Conservation (phyloP, 2,797 vertebrate genomes). For the Pipistrellus nathusii region DNA sequence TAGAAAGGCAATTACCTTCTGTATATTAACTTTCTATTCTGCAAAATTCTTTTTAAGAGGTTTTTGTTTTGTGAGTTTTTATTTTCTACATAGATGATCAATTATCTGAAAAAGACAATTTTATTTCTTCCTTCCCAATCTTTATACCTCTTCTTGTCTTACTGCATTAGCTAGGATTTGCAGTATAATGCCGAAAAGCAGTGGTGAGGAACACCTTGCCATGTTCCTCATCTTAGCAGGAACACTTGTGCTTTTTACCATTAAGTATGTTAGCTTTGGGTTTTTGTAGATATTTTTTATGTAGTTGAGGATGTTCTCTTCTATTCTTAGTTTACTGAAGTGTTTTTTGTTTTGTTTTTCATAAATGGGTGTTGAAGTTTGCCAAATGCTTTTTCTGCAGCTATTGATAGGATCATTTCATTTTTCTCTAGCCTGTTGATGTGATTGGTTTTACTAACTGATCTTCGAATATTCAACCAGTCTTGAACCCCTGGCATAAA, state of each 20-base stretch:
- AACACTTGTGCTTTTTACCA: background rate
- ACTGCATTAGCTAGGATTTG: background rate
- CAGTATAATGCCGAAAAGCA: background rate
- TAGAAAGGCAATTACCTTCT: slow-evolving; percentile 6
- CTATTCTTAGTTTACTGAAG: background rate
- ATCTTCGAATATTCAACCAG: slow-evolving; percentile 40
- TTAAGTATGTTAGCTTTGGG: background rate
- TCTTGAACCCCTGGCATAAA: slow-evolving; percentile 2
- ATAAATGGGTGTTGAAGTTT: slow-evolving; percentile 22
- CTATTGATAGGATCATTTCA: background rate
- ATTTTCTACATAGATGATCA: slow-evolving; percentile 2
- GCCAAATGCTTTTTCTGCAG: slow-evolving; percentile 29
- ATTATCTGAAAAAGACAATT: background rate
- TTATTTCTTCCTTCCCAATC: slow-evolving; percentile 35
- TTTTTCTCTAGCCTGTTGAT: slow-evolving; percentile 33
- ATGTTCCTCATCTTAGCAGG: background rate
- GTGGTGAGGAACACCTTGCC: background rate
- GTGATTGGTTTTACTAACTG: background rate
- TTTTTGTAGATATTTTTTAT: background rate
- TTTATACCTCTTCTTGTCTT: background rate
- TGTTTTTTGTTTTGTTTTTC: background rate
- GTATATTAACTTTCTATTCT: slow-evolving; percentile 5
- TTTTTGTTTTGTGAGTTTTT: background rate
- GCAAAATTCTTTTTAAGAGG: background rate
- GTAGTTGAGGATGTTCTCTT: background rate